Conservation (phyloP, 1,140 invertebrate genomes). For the Dendroctonus ponderosae region DNA sequence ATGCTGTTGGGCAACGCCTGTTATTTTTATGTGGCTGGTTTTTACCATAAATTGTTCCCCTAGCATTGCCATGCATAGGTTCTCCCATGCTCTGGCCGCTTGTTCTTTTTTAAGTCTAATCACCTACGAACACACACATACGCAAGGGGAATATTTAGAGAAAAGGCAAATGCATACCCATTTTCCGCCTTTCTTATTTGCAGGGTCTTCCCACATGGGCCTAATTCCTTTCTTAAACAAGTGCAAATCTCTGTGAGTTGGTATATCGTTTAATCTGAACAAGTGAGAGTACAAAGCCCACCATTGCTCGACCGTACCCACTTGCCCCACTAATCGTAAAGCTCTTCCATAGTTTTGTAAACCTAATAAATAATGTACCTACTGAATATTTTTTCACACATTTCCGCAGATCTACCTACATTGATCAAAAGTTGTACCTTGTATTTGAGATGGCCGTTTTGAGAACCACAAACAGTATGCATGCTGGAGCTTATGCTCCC, state of each 20-base stretch:
- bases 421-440: constrained; percentile 35
- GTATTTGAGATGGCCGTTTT: constrained; percentile 56
- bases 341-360: constrained; percentile 57
- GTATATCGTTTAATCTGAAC: constrained; percentile 81
- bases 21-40: neutral
- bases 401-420: neutral
- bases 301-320: constrained; percentile 93
- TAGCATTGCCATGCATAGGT: constrained; percentile 94
- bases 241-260: constrained; percentile 91
- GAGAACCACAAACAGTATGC: constrained; percentile 90
- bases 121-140: constrained; percentile 46
- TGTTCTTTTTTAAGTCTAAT: constrained; percentile 91
- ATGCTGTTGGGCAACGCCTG: neutral
- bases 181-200: constrained; percentile 94
- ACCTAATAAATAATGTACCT: constrained; percentile 22
- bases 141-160: constrained; percentile 1
- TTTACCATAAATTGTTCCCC: constrained; percentile 97
- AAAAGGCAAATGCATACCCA: constrained; percentile 67
- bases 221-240: constrained; percentile 98
- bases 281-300: constrained; percentile 94
- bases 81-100: constrained; percentile 96
- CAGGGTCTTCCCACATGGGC: constrained; percentile 98
- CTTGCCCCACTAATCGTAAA: constrained; percentile 78
- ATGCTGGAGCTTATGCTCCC: constrained; percentile 86
- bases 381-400: neutral